Percentiles rank a stretch among this genome's conserved stretches.
Conservation (phyloP, 2,888 invertebrate genomes). For the Ceratothoa steindachneri region DNA sequence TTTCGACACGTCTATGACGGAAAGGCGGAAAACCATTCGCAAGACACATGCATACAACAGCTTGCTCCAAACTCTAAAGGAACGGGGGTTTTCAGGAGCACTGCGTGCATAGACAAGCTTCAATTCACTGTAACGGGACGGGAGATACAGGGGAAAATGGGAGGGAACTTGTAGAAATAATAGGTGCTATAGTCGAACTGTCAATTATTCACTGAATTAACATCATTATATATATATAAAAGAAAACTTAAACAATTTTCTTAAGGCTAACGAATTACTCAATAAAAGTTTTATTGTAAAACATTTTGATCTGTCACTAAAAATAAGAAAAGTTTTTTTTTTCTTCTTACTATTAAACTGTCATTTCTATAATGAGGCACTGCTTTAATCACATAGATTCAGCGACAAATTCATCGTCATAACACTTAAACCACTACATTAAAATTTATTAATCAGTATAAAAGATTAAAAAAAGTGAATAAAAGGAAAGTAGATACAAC, state of each 20-base stretch:
- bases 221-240: background rate
- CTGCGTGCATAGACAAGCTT: background rate
- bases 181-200: background rate
- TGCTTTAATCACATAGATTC: background rate
- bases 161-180: background rate
- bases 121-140: background rate
- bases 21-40: background rate
- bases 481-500: background rate
- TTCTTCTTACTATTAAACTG: background rate
- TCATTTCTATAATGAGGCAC: background rate
- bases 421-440: too few species aligned
- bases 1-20: background rate
- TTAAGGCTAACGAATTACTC: background rate
- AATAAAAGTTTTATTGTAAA: background rate
- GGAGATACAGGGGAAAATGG: background rate
- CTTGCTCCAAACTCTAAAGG: background rate
- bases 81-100: background rate
- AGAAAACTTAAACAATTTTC: background rate
- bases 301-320: background rate
- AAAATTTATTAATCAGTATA: background rate
- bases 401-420: background rate
- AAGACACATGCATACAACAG: background rate
- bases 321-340: too few species aligned
- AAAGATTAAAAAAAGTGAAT: background rate
- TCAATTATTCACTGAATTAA: background rate